A percentile compares a stretch with the other conserved stretches of the same genome.
These are phyloP conservation scores for Hypercompe scribonia DNA, from an alignment of 2,888 invertebrate genomes.

Conservation along the genomic window DNA sequence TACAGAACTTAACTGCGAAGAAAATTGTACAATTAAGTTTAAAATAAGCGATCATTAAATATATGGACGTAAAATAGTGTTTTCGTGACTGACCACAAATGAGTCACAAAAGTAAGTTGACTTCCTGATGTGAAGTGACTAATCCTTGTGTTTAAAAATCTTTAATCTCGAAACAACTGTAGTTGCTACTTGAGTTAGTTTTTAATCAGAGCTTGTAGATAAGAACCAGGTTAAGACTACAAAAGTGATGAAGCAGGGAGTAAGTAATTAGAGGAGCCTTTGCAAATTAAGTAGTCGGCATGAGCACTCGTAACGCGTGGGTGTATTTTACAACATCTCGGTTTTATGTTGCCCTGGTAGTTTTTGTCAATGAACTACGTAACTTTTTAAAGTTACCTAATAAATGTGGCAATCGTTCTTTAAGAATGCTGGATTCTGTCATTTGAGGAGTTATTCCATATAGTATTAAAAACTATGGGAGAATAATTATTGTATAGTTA, in stretches of 20 bases:
- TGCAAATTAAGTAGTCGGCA: slow-evolving; percentile 26
- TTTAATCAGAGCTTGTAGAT: slow-evolving; percentile 46
- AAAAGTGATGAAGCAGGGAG: slow-evolving; percentile 29
- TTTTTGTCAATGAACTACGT: slow-evolving; percentile 5
- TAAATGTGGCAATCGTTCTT: no score
- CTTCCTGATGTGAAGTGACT: neutral
- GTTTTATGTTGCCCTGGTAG: slow-evolving; percentile 19
- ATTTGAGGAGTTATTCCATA: no score
- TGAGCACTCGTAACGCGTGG: slow-evolving; percentile 18
- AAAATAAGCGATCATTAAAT: neutral
- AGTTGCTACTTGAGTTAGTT: slow-evolving; percentile 25
- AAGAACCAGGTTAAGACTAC: slow-evolving; percentile 39
- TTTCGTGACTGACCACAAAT: neutral
- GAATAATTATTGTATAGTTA: no score
- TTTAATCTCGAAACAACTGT: slow-evolving; percentile 8
- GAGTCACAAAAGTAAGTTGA: neutral
- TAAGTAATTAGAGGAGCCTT: slow-evolving; percentile 47
- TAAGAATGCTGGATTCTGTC: no score
- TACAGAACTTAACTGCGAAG: neutral
- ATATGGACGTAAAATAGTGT: neutral
- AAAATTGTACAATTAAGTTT: neutral
- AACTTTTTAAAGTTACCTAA: neutral
- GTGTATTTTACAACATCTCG: slow-evolving; percentile 12
- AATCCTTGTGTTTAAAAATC: neutral
- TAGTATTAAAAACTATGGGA: no score